Evolutionary conservation across 2,888 invertebrate species (phyloP).

Genomic region (Cantharis lateralis): DNA sequence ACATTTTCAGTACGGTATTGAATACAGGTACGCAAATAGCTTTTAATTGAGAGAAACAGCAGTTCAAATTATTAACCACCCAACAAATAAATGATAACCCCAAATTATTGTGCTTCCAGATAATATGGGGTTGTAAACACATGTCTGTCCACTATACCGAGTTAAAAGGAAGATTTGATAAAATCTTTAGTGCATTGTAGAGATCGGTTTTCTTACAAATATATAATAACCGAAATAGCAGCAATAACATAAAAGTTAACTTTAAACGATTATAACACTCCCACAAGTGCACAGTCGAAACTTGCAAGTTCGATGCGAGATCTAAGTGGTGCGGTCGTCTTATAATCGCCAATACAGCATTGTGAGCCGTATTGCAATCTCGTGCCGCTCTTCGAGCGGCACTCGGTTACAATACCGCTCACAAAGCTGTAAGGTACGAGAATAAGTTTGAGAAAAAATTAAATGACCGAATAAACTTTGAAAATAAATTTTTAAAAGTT

Average conservation of each 20-base stretch:
- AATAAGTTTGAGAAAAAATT: not conserved
- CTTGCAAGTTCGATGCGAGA: too few relatives aligned
- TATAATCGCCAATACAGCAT: too few relatives aligned
- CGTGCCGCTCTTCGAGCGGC: too few relatives aligned
- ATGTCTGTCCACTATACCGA: not conserved
- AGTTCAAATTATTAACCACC: not conserved
- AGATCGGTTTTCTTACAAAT: not conserved
- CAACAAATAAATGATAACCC: not conserved
- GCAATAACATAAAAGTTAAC: slow-evolving; percentile 5
- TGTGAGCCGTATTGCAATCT: too few relatives aligned
- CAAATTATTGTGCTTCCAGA: not conserved
- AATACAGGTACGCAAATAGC: not conserved
- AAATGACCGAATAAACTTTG: too few relatives aligned
- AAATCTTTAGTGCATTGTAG: not conserved
- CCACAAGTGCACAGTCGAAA: too few relatives aligned
- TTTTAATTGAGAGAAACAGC: not conserved
- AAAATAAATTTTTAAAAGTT: too few relatives aligned
- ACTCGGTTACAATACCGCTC: too few relatives aligned
- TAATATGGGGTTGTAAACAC: not conserved
- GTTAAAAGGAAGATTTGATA: not conserved
- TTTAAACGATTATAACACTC: too few relatives aligned
- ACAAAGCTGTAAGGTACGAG: too few relatives aligned
- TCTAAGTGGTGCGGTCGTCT: too few relatives aligned
- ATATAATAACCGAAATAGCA: not conserved
- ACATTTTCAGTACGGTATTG: not conserved